These are phyloP conservation scores for Harpagoxenus sublaevis DNA, from an alignment of 2,888 invertebrate species.

Conservation along the genomic window DNA sequence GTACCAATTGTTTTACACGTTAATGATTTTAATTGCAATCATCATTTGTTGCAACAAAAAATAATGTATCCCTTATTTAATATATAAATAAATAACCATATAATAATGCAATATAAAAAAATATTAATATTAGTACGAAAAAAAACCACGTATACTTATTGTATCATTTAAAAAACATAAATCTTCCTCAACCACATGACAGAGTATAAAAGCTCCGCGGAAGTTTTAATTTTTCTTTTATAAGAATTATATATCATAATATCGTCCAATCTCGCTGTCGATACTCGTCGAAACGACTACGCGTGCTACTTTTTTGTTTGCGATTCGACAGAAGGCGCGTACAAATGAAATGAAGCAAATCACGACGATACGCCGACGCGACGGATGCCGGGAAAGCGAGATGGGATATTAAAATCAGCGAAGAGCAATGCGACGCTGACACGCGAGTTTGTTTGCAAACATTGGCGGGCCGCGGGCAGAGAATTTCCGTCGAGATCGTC, in stretches of 20 bases:
- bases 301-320: neutral
- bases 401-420: constrained; percentile 12
- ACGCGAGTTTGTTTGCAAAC: constrained; percentile 69
- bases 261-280: neutral
- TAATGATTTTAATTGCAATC: constrained; percentile 41
- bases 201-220: neutral
- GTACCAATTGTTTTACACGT: constrained; percentile 16
- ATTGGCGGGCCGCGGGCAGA: constrained; percentile 39
- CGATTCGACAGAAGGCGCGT: neutral
- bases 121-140: neutral
- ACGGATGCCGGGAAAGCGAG: neutral
- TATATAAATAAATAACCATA: neutral
- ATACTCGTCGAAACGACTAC: neutral
- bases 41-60: constrained; percentile 11
- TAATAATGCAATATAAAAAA: neutral
- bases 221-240: neutral
- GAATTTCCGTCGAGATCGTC: constrained; percentile 52
- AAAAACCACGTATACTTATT: neutral
- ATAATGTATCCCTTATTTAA: neutral
- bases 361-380: neutral
- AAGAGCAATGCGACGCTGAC: neutral
- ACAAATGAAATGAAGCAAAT: neutral
- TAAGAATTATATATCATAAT: neutral
- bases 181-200: neutral
- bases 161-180: neutral